phyloP scores from a whole-genome alignment of 2,888 invertebrate species.

The Criorhina ranunculi region DNA sequence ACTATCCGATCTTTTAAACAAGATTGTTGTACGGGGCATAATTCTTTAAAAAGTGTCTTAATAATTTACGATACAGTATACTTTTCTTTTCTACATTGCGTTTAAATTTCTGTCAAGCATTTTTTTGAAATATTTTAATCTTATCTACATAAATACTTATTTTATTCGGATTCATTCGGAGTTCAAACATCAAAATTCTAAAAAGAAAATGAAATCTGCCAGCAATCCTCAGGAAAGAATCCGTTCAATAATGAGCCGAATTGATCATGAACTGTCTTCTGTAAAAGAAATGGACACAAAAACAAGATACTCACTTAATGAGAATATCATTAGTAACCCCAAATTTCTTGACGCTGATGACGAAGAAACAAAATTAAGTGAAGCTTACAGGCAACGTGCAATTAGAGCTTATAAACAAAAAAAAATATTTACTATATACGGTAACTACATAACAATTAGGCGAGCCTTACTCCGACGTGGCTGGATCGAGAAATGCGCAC shows the following conservation, averaged over 20 bases:
- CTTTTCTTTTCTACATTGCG: neutral
- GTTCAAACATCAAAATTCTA: slow-evolving; percentile 42
- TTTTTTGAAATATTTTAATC: neutral
- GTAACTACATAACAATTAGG: slow-evolving; percentile 81
- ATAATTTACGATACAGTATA: neutral
- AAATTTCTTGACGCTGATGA: neutral
- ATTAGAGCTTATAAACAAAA: slow-evolving; percentile 82
- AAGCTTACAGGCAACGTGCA: slow-evolving; percentile 72
- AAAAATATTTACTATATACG: slow-evolving; percentile 82
- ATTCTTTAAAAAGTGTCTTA: no score
- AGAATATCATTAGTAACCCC: neutral
- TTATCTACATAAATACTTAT: slow-evolving; percentile 2
- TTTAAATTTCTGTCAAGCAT: slow-evolving; percentile 15
- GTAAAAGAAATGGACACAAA: neutral
- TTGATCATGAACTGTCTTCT: slow-evolving; percentile 25
- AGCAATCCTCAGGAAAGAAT: slow-evolving; percentile 45
- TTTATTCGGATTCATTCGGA: slow-evolving; percentile 6
- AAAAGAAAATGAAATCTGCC: slow-evolving; percentile 38
- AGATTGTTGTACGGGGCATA: no score
- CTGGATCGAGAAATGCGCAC: slow-evolving; percentile 90
- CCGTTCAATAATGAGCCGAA: slow-evolving; percentile 37
- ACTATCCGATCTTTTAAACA: no score
- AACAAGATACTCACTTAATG: neutral
- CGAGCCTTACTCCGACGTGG: slow-evolving; percentile 87
- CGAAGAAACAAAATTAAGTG: slow-evolving; percentile 7